Evolutionary conservation across 2,888 invertebrate genomes (phyloP), one percentile per base, ranked within the genome.

Genomic region (Eustalomyia histrio): DNA sequence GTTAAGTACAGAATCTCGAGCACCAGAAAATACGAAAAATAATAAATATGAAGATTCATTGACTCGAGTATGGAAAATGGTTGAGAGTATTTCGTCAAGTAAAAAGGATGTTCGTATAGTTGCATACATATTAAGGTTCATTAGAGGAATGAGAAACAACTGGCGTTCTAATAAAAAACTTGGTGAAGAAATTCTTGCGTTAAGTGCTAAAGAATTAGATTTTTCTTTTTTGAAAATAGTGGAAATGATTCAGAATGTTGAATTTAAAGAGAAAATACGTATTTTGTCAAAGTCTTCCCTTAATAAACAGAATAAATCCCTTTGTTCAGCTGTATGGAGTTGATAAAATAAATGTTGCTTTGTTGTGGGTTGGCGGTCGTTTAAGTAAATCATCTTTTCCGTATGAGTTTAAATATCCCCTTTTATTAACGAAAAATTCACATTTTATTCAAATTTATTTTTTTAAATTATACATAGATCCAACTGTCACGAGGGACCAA

Each of bases 331-430:
- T 24, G 24, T 55, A 55, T 55, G 29, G 18, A 9, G 12, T 24
- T 14, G 55, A 55, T 1, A 14, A 55, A 1, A 29, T 55, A 5
- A 29, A n/a, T 14, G 16, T 43, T 24, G 10, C 55, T 0, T 55
- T 55, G 14, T 55, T 55, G 14, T 10, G 68, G 55, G 68, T 55
- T 35, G 68, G 43, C 5, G 39, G 68, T 7, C 53, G 68, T 18
- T 55, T 68, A 10, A 33, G 52, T 17, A 68, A 68, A 33, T 12
- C 55, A 18, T 14, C 53, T 18, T 16, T 68, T 5, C 43, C 47
- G 14, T 53, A 68, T 55, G 55, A 68, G 12, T 7, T 39, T 16
- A 53, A 68, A 55, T 68, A 16, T 12, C n/a, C n/a, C n/a, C n/a
- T n/a, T n/a, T n/a, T n/a, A n/a, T n/a, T 29, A 68, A n/a, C n/a